A percentile compares a stretch with the other conserved stretches of the same genome.
phyloP scores from a whole-genome alignment of 2,888 invertebrate genomes.

The Synanthedon vespiformis region DNA sequence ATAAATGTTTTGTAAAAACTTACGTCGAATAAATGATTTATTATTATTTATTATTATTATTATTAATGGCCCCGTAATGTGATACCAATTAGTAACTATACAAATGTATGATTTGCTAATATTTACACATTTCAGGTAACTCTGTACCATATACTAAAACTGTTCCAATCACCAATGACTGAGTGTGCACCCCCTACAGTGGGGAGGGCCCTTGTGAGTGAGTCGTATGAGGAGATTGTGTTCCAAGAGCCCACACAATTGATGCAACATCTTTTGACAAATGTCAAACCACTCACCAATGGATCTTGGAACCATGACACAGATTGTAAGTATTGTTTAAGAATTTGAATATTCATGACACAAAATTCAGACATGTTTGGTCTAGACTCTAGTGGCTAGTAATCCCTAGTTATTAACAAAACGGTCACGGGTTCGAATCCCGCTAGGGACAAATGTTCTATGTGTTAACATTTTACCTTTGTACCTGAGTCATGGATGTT shows the following conservation, averaged over 20 bases:
- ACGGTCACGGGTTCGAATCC: too few species aligned
- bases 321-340: conserved; percentile 76
- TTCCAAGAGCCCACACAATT: conserved; percentile 91
- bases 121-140: conserved; percentile 80
- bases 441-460: too few species aligned
- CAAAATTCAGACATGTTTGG: too few species aligned
- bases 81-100: neutral
- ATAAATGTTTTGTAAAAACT: too few species aligned
- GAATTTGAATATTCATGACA: too few species aligned
- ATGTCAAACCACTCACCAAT: conserved; percentile 78
- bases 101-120: neutral
- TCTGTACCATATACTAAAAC: conserved; percentile 92
- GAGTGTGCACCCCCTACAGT: conserved; percentile 50
- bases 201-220: conserved; percentile 82
- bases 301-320: conserved; percentile 87
- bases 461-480: too few species aligned
- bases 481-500: too few species aligned
- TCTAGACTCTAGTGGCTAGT: too few species aligned
- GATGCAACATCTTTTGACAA: conserved; percentile 89
- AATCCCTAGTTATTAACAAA: too few species aligned
- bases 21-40: too few species aligned
- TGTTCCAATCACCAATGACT: conserved; percentile 85
- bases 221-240: conserved; percentile 96
- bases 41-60: too few species aligned
- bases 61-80: conserved; percentile 7